These are phyloP conservation scores for Pachypsylla venusta DNA, from an alignment of 1,140 invertebrate genomes.

Conservation along the genomic window DNA sequence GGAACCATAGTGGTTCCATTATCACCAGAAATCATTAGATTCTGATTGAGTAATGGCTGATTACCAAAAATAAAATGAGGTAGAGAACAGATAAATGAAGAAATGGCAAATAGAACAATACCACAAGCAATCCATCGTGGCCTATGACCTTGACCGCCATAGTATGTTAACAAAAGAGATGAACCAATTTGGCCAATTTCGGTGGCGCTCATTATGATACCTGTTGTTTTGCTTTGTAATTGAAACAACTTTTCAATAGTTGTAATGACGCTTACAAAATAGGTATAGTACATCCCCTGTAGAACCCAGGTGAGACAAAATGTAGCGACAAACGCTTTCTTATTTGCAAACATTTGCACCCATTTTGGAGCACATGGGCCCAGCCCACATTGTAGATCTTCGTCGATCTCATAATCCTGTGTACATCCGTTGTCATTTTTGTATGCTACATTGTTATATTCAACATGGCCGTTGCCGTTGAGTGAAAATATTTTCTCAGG, in stretches of 20 bases:
- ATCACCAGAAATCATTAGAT: conserved; percentile 24
- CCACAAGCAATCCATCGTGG: conserved; percentile 93
- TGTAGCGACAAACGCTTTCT: conserved; percentile 70
- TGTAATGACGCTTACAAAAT: conserved; percentile 91
- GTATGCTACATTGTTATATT: background rate
- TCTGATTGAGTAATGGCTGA: conserved; percentile 38
- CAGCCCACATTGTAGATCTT: conserved; percentile 46
- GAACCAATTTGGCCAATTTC: conserved; percentile 89
- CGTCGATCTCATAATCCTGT: conserved; percentile 9
- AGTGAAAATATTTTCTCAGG: background rate
- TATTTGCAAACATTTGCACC: conserved; percentile 66
- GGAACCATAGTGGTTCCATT: conserved; percentile 38
- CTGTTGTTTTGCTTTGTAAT: conserved; percentile 87
- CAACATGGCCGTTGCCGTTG: background rate
- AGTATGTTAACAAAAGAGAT: conserved; percentile 77
- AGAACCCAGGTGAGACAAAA: conserved; percentile 80
- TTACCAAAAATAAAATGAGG: conserved; percentile 67
- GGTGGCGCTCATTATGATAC: conserved; percentile 80
- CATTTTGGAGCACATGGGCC: conserved; percentile 50
- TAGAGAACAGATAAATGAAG: conserved; percentile 71
- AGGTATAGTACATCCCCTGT: conserved; percentile 88
- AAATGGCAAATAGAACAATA: conserved; percentile 75
- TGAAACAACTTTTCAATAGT: conserved; percentile 94
- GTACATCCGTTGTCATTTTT: background rate
- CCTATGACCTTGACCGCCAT: conserved; percentile 81